These are phyloP conservation scores for Delphinus delphis DNA, from an alignment of 2,113 vertebrate genomes.

Conservation along the genomic window DNA sequence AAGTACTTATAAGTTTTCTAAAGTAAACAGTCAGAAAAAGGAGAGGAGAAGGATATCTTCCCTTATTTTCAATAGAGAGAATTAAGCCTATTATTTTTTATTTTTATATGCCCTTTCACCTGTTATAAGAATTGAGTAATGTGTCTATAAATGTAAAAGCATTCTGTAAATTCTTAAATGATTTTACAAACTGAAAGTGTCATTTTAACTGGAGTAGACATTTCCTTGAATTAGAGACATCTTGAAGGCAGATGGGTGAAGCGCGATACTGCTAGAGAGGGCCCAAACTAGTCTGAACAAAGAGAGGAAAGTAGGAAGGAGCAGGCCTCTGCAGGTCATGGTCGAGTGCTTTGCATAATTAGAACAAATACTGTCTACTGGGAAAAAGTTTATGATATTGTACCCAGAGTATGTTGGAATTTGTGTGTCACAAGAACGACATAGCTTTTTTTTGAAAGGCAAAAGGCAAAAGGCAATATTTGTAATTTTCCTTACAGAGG, in stretches of 20 bases:
- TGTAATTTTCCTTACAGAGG: background rate
- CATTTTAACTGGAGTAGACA: background rate
- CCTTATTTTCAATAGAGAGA: background rate
- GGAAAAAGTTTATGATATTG: background rate
- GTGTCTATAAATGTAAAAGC: background rate
- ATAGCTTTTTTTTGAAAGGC: background rate
- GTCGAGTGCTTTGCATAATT: background rate
- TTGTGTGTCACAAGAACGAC: background rate
- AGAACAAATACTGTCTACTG: background rate
- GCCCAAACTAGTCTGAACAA: background rate
- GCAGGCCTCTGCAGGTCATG: background rate
- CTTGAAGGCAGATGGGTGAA: background rate
- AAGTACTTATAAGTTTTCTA: background rate
- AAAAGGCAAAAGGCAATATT: background rate
- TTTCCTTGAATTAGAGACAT: background rate
- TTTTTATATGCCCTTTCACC: background rate
- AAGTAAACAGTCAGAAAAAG: background rate
- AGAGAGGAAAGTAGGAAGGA: background rate
- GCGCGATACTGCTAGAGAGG: background rate
- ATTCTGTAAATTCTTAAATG: background rate
- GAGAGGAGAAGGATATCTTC: background rate
- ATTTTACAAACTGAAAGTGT: background rate
- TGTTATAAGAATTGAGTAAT: background rate
- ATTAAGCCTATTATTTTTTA: background rate
- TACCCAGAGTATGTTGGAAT: background rate